Evolutionary conservation across 2,888 invertebrate species (phyloP), one percentile per base, ranked within the genome.

Genomic region (Yponomeuta malinellus): DNA sequence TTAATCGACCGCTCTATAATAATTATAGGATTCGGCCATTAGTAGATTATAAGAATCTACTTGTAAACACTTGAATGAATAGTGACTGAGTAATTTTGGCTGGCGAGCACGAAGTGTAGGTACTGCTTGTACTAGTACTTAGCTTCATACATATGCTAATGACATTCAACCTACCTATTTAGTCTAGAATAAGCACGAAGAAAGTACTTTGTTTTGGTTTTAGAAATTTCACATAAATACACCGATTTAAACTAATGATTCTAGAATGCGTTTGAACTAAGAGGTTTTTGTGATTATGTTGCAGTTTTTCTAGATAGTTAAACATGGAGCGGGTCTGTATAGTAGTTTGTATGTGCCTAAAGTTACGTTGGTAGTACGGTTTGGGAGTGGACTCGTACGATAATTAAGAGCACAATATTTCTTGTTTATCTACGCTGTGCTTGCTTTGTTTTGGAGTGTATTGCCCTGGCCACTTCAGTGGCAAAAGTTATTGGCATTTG

Each of bases 71-170:
- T 1, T 59, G 15, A 48, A 23, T 89, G 85, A 88, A 89, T 88
- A 88, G 81, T 88, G 87, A 87, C 78, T 89, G 85, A 89, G 76
- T 77, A 71, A 48, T 74, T 79, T 89, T 88, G 88, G 88, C 87
- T 79, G 75, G 75, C 77, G 75, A 15, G 52, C 12, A 15, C 12
- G 52, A 12, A 12, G 52, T 52, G 52, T 52, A 33, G 52, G 52
- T 10, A 10, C 12, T 52, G 52, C 12, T 52, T 12, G 52, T 59
- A 59, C 52, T 12, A 79, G 76, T 64, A 23, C 79, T 83, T 6
- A 59, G 52, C 52, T 82, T 81, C 84, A 85, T 85, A 85, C 83
- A 84, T 23, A 37, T 48, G 43, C 48, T 66, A 59, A 63, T 63
- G 31, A 65, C 31, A 65, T 29, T 31, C 65, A 64, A 5, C 64